These are phyloP conservation scores for Thymelicus sylvestris DNA, from an alignment of 2,888 invertebrate genomes.

Conservation along the genomic window DNA sequence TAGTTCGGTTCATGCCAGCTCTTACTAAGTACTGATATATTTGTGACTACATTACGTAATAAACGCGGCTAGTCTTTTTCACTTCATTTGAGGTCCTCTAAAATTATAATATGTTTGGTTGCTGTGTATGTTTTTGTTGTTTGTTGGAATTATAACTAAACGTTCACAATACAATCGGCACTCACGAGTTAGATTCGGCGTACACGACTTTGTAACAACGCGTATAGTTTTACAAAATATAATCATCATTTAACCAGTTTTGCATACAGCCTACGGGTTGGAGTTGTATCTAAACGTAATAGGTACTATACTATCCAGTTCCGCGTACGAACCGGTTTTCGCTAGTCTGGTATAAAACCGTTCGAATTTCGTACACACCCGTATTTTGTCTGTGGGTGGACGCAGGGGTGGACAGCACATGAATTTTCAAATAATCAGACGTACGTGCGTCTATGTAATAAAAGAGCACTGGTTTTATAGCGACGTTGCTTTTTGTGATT, in stretches of 20 bases:
- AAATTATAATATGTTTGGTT: no score
- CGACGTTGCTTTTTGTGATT: slow-evolving; percentile 32
- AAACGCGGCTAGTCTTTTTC: no score
- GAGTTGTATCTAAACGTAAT: slow-evolving; percentile 9
- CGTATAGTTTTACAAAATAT: slow-evolving; percentile 34
- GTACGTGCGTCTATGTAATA: slow-evolving; percentile 49
- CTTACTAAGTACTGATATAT: no score
- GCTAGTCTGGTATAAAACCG: slow-evolving; percentile 62
- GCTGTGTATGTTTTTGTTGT: not conserved
- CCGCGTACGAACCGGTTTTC: slow-evolving; percentile 44
- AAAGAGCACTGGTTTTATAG: slow-evolving; percentile 44
- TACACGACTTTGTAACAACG: slow-evolving; percentile 14
- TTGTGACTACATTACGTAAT: no score
- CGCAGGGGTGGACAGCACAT: slow-evolving; percentile 66
- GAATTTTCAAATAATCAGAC: slow-evolving; percentile 76
- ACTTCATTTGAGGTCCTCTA: no score
- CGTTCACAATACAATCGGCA: not conserved
- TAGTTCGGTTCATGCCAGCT: no score
- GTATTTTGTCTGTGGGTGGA: slow-evolving; percentile 67
- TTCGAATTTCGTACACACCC: slow-evolving; percentile 59
- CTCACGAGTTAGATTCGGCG: not conserved
- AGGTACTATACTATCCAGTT: slow-evolving; percentile 10
- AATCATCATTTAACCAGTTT: slow-evolving; percentile 26
- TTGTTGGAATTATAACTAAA: slow-evolving; percentile 6
- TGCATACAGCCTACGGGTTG: slow-evolving; percentile 18